A percentile compares a stretch with the other conserved stretches of the same genome.
phyloP scores from a whole-genome alignment of 2,888 invertebrate genomes.

The Fissipunctia ypsillon region DNA sequence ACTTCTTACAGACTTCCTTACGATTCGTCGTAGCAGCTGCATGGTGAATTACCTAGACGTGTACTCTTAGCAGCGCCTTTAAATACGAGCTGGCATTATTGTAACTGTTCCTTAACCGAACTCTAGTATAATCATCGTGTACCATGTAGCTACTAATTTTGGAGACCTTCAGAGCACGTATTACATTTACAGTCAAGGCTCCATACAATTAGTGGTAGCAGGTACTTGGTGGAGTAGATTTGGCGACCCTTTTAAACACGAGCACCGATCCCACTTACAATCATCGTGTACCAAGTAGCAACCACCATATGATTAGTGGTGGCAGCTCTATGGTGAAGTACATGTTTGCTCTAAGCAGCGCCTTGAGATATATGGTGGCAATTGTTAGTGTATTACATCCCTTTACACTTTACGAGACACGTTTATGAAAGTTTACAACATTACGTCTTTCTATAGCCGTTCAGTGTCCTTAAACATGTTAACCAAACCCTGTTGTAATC shows the following conservation, averaged over 20 bases:
- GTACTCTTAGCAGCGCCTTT: conserved; percentile 26
- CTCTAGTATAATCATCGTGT: background rate
- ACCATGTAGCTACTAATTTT: background rate
- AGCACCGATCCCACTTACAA: background rate
- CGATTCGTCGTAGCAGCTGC: conserved; percentile 59
- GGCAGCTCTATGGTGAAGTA: background rate
- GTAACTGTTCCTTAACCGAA: too few species aligned
- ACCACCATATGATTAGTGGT: background rate
- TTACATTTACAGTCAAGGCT: background rate
- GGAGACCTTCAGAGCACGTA: background rate
- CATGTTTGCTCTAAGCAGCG: background rate
- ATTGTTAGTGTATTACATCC: background rate
- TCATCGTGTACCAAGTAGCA: background rate
- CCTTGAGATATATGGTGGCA: background rate
- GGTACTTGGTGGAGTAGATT: background rate
- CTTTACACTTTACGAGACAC: background rate
- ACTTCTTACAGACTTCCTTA: background rate
- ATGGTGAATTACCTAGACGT: conserved; percentile 77
- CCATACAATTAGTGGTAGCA: background rate
- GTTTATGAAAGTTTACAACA: background rate
- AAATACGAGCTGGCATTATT: background rate
- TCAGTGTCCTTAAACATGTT: background rate
- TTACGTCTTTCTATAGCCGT: background rate
- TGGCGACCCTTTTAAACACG: background rate
- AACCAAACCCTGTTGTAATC: background rate